Percentiles rank a stretch among this genome's conserved stretches.
Conservation (phyloP, 2,113 vertebrate genomes). For the Pollachius pollachius region DNA sequence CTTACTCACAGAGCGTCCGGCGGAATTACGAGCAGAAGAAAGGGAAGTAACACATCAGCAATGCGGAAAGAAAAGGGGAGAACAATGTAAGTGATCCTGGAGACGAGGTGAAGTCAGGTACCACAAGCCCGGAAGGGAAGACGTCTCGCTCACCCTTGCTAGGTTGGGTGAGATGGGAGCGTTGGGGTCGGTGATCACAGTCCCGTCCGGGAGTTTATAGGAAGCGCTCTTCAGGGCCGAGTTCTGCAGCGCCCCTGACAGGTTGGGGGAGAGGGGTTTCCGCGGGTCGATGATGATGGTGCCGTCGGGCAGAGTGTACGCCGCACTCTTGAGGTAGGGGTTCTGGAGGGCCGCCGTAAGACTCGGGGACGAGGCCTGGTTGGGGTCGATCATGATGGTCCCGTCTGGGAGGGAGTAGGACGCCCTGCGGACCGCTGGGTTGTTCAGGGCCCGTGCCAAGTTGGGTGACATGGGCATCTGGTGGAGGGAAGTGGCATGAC, state of each 20-base stretch:
- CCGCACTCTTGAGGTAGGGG: constrained; percentile 64
- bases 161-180: constrained; percentile 57
- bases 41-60: no score
- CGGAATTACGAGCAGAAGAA: no score
- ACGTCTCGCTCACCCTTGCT: constrained; percentile 39
- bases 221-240: constrained; percentile 52
- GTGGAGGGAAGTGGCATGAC: constrained; percentile 11
- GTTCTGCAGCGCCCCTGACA: constrained; percentile 62
- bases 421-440: constrained; percentile 54
- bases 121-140: not conserved
- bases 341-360: constrained; percentile 69
- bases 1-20: no score
- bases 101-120: not conserved
- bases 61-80: not conserved
- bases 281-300: constrained; percentile 69
- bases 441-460: constrained; percentile 54
- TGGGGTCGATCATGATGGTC: constrained; percentile 61
- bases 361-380: constrained; percentile 46
- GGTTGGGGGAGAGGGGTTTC: constrained; percentile 64
- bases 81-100: not conserved
- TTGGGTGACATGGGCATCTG: constrained; percentile 64
- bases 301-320: constrained; percentile 72
- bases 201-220: constrained; percentile 62
- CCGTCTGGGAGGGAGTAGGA: constrained; percentile 66
- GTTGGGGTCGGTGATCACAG: constrained; percentile 54